These are phyloP conservation scores for Idaea biselata DNA, from an alignment of 2,888 invertebrate genomes.

Conservation along the genomic window DNA sequence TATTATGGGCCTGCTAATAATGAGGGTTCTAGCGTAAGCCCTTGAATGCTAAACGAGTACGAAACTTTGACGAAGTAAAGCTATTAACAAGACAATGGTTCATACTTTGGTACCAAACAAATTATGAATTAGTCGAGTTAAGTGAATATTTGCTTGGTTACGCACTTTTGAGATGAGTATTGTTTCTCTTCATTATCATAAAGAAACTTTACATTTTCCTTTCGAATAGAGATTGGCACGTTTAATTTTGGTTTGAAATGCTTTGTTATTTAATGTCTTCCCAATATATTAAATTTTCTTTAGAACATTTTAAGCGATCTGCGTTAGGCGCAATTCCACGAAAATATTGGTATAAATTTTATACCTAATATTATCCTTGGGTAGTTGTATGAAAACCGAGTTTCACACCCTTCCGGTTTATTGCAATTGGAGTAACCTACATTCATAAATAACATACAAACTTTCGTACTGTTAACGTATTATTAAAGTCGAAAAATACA, in stretches of 20 bases:
- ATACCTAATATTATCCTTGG: no score
- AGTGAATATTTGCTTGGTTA: constrained; percentile 30
- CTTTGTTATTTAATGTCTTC: background rate
- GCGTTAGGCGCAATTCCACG: no score
- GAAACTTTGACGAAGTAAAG: constrained; percentile 39
- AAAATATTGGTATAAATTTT: no score
- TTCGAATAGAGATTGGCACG: constrained; percentile 15
- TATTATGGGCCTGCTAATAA: constrained; percentile 51
- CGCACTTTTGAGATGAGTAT: constrained; percentile 22
- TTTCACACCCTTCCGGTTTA: no score
- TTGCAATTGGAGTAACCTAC: no score
- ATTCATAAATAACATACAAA: no score
- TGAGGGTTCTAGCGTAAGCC: constrained; percentile 46
- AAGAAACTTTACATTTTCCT: constrained; percentile 9
- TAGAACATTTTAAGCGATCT: no score
- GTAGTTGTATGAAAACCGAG: no score
- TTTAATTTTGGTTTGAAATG: constrained; percentile 8
- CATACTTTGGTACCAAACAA: constrained; percentile 30
- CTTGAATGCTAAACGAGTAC: constrained; percentile 47
- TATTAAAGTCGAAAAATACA: no score
- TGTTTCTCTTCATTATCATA: background rate
- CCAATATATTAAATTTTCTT: no score
- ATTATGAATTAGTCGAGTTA: constrained; percentile 34
- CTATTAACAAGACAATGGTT: constrained; percentile 42
- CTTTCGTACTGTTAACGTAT: no score